phyloP scores from a whole-genome alignment of 2,888 invertebrate genomes.

The Myopa testacea region DNA sequence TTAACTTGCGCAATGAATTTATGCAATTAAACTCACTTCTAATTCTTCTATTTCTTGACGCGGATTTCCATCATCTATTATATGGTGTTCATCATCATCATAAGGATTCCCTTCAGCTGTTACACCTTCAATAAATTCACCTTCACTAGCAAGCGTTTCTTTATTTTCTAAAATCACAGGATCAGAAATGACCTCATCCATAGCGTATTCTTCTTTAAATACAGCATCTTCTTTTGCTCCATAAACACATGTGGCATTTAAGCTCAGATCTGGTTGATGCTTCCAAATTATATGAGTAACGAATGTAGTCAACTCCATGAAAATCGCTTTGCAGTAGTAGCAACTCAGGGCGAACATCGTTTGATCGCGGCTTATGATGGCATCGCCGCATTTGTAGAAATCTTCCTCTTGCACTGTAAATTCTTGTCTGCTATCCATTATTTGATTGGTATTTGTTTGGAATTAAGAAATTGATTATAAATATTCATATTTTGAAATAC shows the following conservation, averaged over 20 bases:
- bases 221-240: no score
- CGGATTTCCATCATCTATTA: not conserved
- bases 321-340: slow-evolving; percentile 11
- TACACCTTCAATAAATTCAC: not conserved
- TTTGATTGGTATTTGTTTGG: not conserved
- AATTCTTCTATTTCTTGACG: no score
- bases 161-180: not conserved
- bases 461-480: not conserved
- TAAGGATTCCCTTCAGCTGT: no score
- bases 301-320: not conserved
- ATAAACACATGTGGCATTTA: no score
- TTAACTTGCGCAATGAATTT: no score
- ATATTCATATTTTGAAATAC: not conserved
- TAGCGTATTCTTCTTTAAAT: not conserved
- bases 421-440: not conserved
- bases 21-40: no score
- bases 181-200: not conserved
- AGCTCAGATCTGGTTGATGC: not conserved
- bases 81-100: no score
- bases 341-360: slow-evolving; percentile 13
- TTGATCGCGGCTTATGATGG: slow-evolving; percentile 1
- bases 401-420: not conserved
- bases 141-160: not conserved
- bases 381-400: slow-evolving; percentile 15
- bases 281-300: not conserved